These are phyloP conservation scores for Tetrax tetrax DNA, from an alignment of 2,113 vertebrate species.

Conservation along the genomic window DNA sequence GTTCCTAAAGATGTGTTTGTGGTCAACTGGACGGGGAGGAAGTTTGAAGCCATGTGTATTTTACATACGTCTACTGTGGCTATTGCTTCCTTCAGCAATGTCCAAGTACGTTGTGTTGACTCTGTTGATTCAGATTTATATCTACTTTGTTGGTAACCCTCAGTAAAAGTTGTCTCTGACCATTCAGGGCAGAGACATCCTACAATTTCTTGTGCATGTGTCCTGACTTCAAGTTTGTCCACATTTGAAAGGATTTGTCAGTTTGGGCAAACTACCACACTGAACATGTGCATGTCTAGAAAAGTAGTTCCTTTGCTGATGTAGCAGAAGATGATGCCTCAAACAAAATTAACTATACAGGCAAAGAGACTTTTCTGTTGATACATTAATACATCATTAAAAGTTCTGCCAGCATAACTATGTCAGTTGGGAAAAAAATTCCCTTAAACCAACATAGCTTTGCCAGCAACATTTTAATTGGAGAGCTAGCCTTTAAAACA, in stretches of 20 bases:
- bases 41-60: not conserved
- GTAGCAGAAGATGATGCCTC: not conserved
- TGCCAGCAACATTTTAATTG: constrained; percentile 51
- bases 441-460: constrained; percentile 1
- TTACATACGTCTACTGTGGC: not conserved
- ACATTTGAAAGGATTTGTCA: not conserved
- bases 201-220: not conserved
- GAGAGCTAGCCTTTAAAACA: constrained; percentile 2
- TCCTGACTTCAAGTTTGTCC: constrained; percentile 18
- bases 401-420: constrained; percentile 18
- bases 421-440: constrained; percentile 22
- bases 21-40: not conserved
- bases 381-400: not conserved
- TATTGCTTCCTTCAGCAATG: not conserved
- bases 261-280: not conserved
- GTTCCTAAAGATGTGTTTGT: not conserved
- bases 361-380: not conserved
- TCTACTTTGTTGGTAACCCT: not conserved
- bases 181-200: not conserved
- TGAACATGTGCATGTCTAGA: not conserved
- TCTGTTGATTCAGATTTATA: not conserved
- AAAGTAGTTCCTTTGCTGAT: constrained; percentile 6
- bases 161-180: not conserved
- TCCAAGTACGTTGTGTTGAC: not conserved
- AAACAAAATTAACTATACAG: not conserved